These are phyloP conservation scores for Eulacestoma nigropectus DNA, from an alignment of 2,113 vertebrate genomes.

Conservation along the genomic window DNA sequence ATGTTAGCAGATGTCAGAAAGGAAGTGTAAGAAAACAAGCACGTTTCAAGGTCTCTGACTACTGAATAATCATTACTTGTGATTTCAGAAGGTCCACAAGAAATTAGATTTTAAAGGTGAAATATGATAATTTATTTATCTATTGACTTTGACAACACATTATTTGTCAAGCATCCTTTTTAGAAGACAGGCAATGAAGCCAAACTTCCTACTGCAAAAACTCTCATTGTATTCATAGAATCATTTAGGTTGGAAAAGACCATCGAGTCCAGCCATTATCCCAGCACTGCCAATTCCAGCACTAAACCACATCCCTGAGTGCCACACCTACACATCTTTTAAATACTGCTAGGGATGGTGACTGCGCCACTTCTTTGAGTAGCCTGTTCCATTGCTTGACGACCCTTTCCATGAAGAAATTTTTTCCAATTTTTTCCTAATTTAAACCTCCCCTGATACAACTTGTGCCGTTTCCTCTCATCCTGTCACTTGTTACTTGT, in stretches of 20 bases:
- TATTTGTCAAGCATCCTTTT: neutral
- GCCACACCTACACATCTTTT: rapidly evolving
- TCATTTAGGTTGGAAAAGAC: neutral
- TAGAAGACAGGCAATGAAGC: neutral
- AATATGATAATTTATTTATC: neutral
- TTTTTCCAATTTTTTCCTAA: neutral
- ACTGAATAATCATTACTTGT: neutral
- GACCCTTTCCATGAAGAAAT: neutral
- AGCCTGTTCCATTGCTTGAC: neutral
- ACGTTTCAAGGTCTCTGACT: neutral
- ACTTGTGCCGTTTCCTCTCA: neutral
- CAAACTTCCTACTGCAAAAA: neutral
- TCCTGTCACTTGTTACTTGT: neutral
- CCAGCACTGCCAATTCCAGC: neutral
- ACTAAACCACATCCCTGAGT: rapidly evolving
- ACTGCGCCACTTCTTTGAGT: neutral
- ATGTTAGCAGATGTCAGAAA: neutral
- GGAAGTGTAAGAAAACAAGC: neutral
- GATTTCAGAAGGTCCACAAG: neutral
- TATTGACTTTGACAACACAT: neutral
- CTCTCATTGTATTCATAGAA: neutral
- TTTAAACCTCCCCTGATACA: neutral
- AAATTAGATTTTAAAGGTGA: neutral
- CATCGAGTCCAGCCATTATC: neutral
- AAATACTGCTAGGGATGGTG: rapidly evolving